Percentiles rank a stretch among this genome's conserved stretches.
Conservation (phyloP, 2,888 invertebrate genomes). For the Nemapogon koenigi region DNA sequence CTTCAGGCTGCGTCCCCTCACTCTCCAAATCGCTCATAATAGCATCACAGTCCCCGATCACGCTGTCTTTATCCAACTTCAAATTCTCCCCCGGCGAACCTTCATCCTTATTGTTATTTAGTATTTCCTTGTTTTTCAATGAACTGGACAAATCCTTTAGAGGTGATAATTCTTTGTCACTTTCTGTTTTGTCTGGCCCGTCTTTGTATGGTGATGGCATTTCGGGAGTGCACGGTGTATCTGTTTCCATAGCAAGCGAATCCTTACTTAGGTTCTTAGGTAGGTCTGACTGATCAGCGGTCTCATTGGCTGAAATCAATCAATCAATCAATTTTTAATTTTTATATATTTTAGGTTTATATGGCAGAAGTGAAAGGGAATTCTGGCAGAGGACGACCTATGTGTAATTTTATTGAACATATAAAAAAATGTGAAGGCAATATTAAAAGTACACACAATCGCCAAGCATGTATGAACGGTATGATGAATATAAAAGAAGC, state of each 20-base stretch:
- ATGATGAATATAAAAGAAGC: too few relatives aligned
- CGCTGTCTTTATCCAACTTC: slow-evolving; percentile 63
- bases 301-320: neutral
- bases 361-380: too few relatives aligned
- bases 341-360: neutral
- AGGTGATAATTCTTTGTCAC: slow-evolving; percentile 35
- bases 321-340: neutral
- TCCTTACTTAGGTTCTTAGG: slow-evolving; percentile 37
- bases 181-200: slow-evolving; percentile 17
- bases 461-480: too few relatives aligned
- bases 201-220: slow-evolving; percentile 20
- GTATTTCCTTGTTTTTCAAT: slow-evolving; percentile 36
- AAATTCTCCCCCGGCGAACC: slow-evolving; percentile 51
- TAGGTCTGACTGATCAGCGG: slow-evolving; percentile 26
- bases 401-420: too few relatives aligned
- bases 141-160: slow-evolving; percentile 40
- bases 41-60: slow-evolving; percentile 69
- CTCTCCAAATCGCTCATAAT: slow-evolving; percentile 85
- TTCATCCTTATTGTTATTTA: slow-evolving; percentile 56
- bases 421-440: too few relatives aligned
- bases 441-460: too few relatives aligned
- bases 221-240: slow-evolving; percentile 20
- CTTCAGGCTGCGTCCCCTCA: slow-evolving; percentile 86
- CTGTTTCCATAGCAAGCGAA: slow-evolving; percentile 23
- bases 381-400: too few relatives aligned